Base-by-base conservation (phyloP, 2,113 vertebrate genomes). In the Phoenicopterus ruber region DNA sequence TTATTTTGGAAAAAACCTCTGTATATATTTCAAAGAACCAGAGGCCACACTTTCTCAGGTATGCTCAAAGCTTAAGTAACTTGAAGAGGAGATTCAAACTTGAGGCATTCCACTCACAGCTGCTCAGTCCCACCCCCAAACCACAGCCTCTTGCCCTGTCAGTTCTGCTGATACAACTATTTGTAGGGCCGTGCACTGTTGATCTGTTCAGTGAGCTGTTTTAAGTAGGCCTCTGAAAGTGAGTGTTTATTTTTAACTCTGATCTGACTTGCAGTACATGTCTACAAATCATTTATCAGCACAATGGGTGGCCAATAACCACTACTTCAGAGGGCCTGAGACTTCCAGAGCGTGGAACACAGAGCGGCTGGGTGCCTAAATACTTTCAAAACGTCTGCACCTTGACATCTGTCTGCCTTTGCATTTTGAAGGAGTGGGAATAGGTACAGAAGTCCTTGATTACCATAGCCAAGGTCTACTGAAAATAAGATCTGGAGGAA, bases 221-320 rank as follows among this genome's bases (percentile, higher is more conserved):
- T 86, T 80, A 94, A 94, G 66, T 44, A 80, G 47, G 82, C 24
- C 25, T 94, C 90, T 90, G 74, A 73, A 96, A 85, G 17, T 4
- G 3, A 84, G 42, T 84, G 57, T 85, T 95, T 93, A 58, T 96
- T 96, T 96, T 95, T 94, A 96, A 96, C 92, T 78, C 90, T 69
- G 36, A 62, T 87, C 57, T 90, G 44, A 69, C 92, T 96, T 85
- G 58, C 49, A 54, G 25, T 13, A 22, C 47, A 11, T 44, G 42
- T 62, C 90, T 85, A 66, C 82, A 92, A 92, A 85, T 96, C 13
- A 47, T 88, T 91, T 96, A 66, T 94, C 87, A 83, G 66, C 34
- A 38, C 74, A 85, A 38, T 19, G 58, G 31, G 36, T 65, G 85
- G 78, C 74, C 62, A 42, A 52, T 61, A 87, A 69, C 78, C 29